Base-by-base conservation (phyloP, 1,140 invertebrate species). In the Sinella curviseta region DNA sequence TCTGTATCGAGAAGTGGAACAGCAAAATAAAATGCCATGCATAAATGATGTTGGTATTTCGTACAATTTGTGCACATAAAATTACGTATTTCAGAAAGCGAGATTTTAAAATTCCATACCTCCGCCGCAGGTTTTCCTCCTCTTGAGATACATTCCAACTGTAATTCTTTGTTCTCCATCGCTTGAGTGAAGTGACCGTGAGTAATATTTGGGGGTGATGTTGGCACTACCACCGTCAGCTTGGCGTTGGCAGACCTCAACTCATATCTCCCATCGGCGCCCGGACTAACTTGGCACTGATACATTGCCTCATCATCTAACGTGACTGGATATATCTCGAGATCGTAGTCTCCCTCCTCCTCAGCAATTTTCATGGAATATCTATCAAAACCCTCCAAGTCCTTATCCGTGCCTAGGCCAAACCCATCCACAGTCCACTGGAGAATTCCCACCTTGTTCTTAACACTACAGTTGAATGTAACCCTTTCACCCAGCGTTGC, bases 351-450 rank as follows among this genome's bases (percentile, higher is more conserved):
- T 84, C 94, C 95, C 92, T 96, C 94, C 87, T 96, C 94, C 86
- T 95, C 95, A 84, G 92, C 96, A 60, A 94, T 96, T 80, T 95
- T 93, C 97, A 97, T 98, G 77, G 91, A 90, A 88, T 97, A 99
- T 80, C 96, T 90, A 82, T 94, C 94, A 87, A 94, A 98, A 30
- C 94, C 94, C 78, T 92, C 54, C 16, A 97, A 90, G 85, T 96
- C 93, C 74, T 96, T 89, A 84, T 96, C 93, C 0, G 93, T 92
- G 0, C 96, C 96, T 26, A 97, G 89, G 0, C 95, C 96, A 85
- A 98, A 98, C 84, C 95, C 95, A 86, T 97, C 95, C 85, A 95
- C 94, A 30, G 95, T 97, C 96, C 95, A 97, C 87, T 97, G 96
- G 20, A 97, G 89, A n/a, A 92, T 90, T 2, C 96, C 96, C 30